Evolutionary conservation across 2,113 vertebrate genomes (phyloP).

Genomic region (Petroica traversi): DNA sequence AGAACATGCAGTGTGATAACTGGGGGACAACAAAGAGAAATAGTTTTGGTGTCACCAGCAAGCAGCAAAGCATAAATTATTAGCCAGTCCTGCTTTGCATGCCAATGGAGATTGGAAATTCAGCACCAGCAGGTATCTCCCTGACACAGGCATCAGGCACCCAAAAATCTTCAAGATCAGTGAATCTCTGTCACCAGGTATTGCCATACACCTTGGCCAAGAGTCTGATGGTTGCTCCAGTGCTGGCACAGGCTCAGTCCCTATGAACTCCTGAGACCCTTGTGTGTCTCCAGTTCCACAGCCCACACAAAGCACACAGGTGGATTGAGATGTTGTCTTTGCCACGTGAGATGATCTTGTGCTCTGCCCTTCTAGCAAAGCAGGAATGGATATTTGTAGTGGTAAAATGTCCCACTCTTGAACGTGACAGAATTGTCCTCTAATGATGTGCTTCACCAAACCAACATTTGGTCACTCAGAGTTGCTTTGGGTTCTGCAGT

Average conservation of each 20-base stretch:
- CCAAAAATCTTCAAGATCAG: neutral
- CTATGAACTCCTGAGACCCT: neutral
- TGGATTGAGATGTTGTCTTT: neutral
- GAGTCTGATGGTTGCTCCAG: neutral
- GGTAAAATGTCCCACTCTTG: neutral
- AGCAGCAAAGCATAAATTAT: neutral
- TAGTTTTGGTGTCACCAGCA: neutral
- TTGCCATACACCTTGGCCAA: neutral
- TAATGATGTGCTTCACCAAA: neutral
- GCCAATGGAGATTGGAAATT: neutral
- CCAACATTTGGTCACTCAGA: neutral
- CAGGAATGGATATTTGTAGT: neutral
- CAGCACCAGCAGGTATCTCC: neutral
- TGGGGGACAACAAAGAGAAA: neutral
- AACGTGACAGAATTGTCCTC: neutral
- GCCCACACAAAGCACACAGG: neutral
- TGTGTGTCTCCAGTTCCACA: too few species aligned
- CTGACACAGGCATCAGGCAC: neutral
- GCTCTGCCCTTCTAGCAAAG: neutral
- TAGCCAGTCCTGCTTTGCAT: neutral
- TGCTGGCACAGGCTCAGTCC: fast-evolving
- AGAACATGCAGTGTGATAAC: neutral
- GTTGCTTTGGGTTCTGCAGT: neutral
- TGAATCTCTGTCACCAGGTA: neutral
- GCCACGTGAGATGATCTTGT: fast-evolving